Percentiles rank a stretch among this genome's conserved stretches.
phyloP scores from a whole-genome alignment of 2,113 vertebrate species.

The Crotophaga sulcirostris region DNA sequence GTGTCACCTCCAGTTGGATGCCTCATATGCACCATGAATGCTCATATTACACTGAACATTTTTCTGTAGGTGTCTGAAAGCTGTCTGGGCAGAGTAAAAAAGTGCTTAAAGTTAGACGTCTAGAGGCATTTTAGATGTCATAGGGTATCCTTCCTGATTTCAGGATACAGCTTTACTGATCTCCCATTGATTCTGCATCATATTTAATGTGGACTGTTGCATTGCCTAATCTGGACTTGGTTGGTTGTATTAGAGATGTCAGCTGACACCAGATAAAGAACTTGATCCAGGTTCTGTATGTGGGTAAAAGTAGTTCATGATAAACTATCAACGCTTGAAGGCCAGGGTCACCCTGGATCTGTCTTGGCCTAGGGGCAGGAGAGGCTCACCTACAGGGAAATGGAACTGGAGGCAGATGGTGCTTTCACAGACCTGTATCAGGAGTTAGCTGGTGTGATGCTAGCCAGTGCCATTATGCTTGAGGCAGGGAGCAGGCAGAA shows the following conservation, averaged over 20 bases:
- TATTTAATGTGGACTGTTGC: background rate
- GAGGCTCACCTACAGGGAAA: background rate
- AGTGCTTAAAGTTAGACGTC: background rate
- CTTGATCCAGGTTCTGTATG: background rate
- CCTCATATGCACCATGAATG: rapidly evolving
- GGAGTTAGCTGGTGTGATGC: background rate
- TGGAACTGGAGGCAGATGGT: background rate
- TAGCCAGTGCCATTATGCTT: background rate
- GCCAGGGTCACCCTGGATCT: background rate
- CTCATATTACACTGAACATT: background rate
- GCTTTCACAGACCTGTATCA: background rate
- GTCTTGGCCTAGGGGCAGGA: background rate
- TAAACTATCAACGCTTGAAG: background rate
- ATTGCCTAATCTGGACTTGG: background rate
- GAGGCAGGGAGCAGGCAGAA: background rate
- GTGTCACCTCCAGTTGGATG: background rate
- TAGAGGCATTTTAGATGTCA: background rate
- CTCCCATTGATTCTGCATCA: background rate
- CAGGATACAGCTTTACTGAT: background rate
- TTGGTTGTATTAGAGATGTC: background rate
- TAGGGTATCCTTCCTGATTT: background rate
- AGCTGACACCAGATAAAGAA: background rate
- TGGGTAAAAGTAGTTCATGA: background rate
- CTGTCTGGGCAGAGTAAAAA: background rate
- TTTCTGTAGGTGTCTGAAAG: background rate